Conservation (phyloP, 2,113 vertebrate species). For the Dasyprocta punctata region DNA sequence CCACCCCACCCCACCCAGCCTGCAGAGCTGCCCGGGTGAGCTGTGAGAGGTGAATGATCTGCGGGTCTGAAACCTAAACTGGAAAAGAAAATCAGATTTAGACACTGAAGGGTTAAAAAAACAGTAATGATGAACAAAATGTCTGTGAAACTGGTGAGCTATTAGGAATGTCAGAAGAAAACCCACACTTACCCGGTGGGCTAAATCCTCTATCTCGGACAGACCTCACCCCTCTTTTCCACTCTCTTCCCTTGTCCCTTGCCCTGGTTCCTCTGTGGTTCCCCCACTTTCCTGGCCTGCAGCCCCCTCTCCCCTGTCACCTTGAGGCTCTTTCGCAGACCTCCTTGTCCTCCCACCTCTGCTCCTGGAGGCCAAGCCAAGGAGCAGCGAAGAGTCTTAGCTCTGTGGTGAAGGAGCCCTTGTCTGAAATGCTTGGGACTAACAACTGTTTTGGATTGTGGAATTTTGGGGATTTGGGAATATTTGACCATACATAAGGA, state of each 20-base stretch:
- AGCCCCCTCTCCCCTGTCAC: neutral
- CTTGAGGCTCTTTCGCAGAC: neutral
- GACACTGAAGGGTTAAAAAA: neutral
- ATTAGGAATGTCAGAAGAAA: neutral
- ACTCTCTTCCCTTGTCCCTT: neutral
- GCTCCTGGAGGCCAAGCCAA: neutral
- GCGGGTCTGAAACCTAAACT: neutral
- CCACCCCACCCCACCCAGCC: neutral
- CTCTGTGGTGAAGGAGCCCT: too few species aligned
- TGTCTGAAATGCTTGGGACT: neutral
- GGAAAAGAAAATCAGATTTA: neutral
- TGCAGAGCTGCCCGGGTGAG: neutral
- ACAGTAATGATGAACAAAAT: neutral
- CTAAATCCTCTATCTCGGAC: neutral
- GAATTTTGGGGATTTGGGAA: neutral
- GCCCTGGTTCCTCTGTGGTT: neutral
- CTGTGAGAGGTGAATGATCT: neutral
- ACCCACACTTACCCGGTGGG: neutral
- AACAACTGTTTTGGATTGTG: neutral
- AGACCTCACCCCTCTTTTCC: neutral
- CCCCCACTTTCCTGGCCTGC: neutral
- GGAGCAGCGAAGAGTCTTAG: neutral
- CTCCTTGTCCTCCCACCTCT: neutral
- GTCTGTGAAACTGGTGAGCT: neutral
- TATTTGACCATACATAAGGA: neutral